Base-by-base conservation (phyloP, 2,797 vertebrate species). In the Amniataba percoides region DNA sequence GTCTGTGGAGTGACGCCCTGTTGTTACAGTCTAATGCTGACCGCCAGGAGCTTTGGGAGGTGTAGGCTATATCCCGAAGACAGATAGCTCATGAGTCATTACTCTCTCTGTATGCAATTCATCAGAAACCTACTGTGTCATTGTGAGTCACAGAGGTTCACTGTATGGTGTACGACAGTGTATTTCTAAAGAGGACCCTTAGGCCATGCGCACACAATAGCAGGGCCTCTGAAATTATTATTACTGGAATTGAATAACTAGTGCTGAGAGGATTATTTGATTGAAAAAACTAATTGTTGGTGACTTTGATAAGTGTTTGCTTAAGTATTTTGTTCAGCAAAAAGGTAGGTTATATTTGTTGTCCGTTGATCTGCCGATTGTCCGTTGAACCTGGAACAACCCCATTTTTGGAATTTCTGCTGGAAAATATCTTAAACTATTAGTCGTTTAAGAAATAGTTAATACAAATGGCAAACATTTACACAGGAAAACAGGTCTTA, bases 1-100 rank as follows among this genome's bases (percentile, higher is more conserved):
- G 63, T 68, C 51, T 78, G 53, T 59, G 14, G n/a, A 71, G 62
- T 16, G 52, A 82, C 42, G 13, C 48, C 52, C 60, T 74, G 59
- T 53, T 61, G 18, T 52, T 43, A 68, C 31, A 25, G 7, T 77
- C 36, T 59, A n/a, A 77, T 56, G 53, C 64, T 59, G 75, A 66
- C 57, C 40, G 59, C 57, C 36, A 39, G 12, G 36, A 49, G 39
- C 49, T 39, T 51, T 53, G 25, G 67, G 68, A 88, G 81, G 40
- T 71, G 69, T 55, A 42, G 40, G 9, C 25, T 77, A 1, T 68
- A 42, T 85, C 61, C 83, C 79, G 75, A 85, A 61, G 64, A 76
- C 40, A 45, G 7, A 39, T 9, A 25, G 18, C 57, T 56, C 27
- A 40, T 31, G 42, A 21, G 25, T 78, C 56, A 62, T 71, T 23